Evolutionary conservation across 2,113 vertebrate species (phyloP), one percentile per base, ranked within the genome.

Genomic region (Nipponia nippon): DNA sequence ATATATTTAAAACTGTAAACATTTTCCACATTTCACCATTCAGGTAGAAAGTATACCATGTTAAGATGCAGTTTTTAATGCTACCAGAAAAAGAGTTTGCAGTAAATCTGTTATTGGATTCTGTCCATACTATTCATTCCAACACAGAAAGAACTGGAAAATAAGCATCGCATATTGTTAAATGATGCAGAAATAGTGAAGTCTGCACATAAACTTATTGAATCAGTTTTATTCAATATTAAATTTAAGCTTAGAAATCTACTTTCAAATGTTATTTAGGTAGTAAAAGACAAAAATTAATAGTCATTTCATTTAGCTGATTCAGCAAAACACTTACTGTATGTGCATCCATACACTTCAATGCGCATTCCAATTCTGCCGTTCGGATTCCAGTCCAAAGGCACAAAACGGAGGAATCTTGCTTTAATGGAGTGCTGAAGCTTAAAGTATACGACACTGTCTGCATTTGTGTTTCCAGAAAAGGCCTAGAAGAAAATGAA

Each of bases 361-460:
- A 99, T 97, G 29, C 99, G 97, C 98, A 99, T 98, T 61, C 99
- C 99, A 66, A 99, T 98, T 87, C 99, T 98, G 71, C 99, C 99
- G 66, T 98, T 98, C 0, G 95, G 96, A 96, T 99, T 99, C 99
- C 99, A 99, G 66, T 98, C 98, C 62, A 99, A 97, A 47, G 99
- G 99, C 79, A 98, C 96, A 94, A 99, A 98, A 49, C 99, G 98
- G 9, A 99, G 96, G 94, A 98, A 99, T 61, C 98, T 98, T 90
- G 99, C 98, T 89, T 98, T 98, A 95, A 99, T 98, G 11, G 98
- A 98, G 96, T 99, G 98, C 69, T 99, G 98, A 75, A 99, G 98
- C 80, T 98, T 98, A 62, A 98, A 98, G 89, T 98, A 98, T 44
- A 99, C 96, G 2, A 99, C 99, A 59, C 98, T 99, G 97, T 99